Evolutionary conservation across 2,888 invertebrate species (phyloP).

Genomic region (Artemia sp.): DNA sequence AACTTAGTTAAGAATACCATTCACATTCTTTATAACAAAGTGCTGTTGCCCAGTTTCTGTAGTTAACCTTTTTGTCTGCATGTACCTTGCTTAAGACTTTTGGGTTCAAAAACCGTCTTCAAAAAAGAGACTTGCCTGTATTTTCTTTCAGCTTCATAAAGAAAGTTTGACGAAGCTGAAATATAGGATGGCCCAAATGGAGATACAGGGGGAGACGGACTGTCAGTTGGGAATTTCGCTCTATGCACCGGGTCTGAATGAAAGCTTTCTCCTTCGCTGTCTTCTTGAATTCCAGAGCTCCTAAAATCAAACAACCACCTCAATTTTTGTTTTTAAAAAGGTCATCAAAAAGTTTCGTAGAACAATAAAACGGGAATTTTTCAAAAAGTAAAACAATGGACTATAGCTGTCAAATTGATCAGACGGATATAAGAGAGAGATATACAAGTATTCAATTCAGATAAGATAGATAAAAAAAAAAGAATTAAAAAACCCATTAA

Average conservation of each 20-base stretch:
- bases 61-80: neutral
- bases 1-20: too few species aligned
- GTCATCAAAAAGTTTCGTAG: too few species aligned
- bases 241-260: slow-evolving; percentile 6
- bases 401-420: too few species aligned
- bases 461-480: too few species aligned
- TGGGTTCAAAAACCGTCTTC: neutral
- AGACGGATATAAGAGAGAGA: too few species aligned
- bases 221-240: neutral
- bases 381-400: too few species aligned
- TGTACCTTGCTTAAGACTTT: neutral
- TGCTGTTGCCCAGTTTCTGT: too few species aligned
- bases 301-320: slow-evolving; percentile 28
- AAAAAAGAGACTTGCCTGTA: neutral
- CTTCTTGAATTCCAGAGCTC: slow-evolving; percentile 42
- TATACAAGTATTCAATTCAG: too few species aligned
- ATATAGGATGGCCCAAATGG: neutral
- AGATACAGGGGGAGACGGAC: slow-evolving; percentile 11
- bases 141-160: slow-evolving; percentile 1
- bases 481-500: too few species aligned
- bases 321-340: neutral
- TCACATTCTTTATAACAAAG: too few species aligned
- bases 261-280: slow-evolving; percentile 36
- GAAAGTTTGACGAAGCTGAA: neutral
- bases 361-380: too few species aligned